phyloP scores from a whole-genome alignment of 2,797 vertebrate species.

The Lepidocolaptes lacrymiger region DNA sequence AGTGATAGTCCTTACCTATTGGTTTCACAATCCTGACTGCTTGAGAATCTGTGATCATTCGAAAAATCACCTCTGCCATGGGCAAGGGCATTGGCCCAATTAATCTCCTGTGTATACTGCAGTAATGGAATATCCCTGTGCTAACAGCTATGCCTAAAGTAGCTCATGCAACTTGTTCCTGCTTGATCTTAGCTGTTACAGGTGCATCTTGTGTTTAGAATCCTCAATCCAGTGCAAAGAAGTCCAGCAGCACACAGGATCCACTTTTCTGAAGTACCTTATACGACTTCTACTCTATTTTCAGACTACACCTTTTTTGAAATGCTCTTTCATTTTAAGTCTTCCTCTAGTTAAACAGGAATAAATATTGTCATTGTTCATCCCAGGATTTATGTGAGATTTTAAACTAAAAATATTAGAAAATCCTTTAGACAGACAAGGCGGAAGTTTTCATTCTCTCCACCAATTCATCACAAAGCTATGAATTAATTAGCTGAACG shows the following conservation, averaged over 20 bases:
- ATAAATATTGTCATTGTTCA: background rate
- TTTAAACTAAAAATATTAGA: background rate
- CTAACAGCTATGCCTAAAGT: background rate
- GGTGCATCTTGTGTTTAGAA: accelerated
- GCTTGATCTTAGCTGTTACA: background rate
- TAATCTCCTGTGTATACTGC: background rate
- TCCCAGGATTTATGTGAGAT: background rate
- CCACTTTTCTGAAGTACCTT: background rate
- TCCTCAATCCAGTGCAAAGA: background rate
- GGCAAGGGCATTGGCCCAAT: background rate
- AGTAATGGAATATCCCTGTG: background rate
- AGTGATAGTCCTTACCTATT: background rate
- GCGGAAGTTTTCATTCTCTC: background rate
- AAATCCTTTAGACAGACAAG: background rate
- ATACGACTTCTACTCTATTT: background rate
- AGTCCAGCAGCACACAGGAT: background rate
- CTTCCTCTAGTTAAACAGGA: background rate
- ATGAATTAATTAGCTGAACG: background rate
- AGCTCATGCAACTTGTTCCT: background rate
- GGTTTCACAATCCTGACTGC: background rate
- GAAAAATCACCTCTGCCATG: background rate
- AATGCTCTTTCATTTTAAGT: background rate
- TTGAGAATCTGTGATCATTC: background rate
- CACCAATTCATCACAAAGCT: background rate
- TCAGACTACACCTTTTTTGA: background rate